Conservation (phyloP, 2,888 invertebrate genomes). For the Caenorhabditis panamensis region DNA sequence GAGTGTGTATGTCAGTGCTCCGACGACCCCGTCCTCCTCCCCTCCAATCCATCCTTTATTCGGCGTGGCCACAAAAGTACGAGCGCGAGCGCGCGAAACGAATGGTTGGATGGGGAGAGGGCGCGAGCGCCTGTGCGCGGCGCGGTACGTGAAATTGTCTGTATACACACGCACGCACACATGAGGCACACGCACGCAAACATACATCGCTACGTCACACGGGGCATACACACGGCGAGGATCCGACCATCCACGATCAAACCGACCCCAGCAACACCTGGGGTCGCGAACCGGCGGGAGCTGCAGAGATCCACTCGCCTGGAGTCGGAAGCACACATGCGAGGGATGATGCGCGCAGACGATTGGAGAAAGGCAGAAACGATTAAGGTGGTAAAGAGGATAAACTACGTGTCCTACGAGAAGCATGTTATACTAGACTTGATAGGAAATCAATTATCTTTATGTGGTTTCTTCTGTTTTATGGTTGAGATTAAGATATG, state of each 20-base stretch:
- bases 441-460: no score
- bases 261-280: conserved; percentile 45
- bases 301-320: background rate
- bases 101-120: conserved; percentile 20
- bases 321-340: conserved; percentile 42
- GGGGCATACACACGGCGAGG: conserved; percentile 46
- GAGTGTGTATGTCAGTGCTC: conserved; percentile 40
- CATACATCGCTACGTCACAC: conserved; percentile 55
- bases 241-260: conserved; percentile 36
- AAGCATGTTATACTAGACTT: no score
- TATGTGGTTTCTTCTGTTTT: no score
- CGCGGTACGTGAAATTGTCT: conserved; percentile 61
- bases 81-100: conserved; percentile 33
- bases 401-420: no score
- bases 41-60: conserved; percentile 44
- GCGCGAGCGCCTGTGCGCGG: conserved; percentile 61
- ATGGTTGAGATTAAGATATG: no score
- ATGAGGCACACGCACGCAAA: conserved; percentile 60
- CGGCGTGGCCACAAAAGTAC: conserved; percentile 54
- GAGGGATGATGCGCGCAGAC: background rate
- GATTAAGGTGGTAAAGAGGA: no score
- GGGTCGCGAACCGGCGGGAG: conserved; percentile 55
- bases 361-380: background rate
- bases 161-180: conserved; percentile 60
- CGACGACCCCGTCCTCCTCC: conserved; percentile 13